phyloP scores from a whole-genome alignment of 2,888 invertebrate genomes.

The Hirudinaria manillensis region DNA sequence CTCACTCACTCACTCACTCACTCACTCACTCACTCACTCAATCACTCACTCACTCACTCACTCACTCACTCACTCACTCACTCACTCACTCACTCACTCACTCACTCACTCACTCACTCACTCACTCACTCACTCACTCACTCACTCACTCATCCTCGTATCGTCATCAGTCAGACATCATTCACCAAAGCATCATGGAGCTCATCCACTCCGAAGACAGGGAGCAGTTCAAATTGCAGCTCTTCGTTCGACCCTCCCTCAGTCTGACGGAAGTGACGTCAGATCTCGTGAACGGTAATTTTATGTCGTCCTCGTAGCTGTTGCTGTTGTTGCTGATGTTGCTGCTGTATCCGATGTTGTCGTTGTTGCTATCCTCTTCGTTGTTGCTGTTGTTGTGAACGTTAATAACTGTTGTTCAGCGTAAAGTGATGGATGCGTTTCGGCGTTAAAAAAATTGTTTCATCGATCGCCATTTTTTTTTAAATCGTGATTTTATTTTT shows the following conservation, averaged over 20 bases:
- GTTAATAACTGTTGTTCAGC: too few species aligned
- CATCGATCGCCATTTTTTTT: too few species aligned
- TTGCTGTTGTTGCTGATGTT: too few species aligned
- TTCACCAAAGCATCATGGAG: slow-evolving; percentile 98
- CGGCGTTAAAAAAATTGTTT: too few species aligned
- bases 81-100: slow-evolving; percentile 16
- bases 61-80: slow-evolving; percentile 16
- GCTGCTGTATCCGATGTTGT: too few species aligned
- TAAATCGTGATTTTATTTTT: too few species aligned
- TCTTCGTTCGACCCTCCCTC: slow-evolving; percentile 55
- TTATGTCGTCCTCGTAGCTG: neutral
- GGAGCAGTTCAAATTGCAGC: slow-evolving; percentile 88
- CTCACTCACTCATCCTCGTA: neutral
- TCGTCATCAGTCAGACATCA: slow-evolving; percentile 82
- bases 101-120: slow-evolving; percentile 16
- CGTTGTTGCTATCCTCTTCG: too few species aligned
- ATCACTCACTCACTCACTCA: slow-evolving; percentile 13
- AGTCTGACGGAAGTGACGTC: neutral
- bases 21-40: slow-evolving; percentile 16
- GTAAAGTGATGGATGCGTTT: too few species aligned
- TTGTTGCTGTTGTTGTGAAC: too few species aligned
- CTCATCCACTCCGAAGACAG: slow-evolving; percentile 97
- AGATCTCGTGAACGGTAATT: neutral
- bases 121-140: slow-evolving; percentile 16
- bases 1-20: slow-evolving; percentile 14